Base-by-base conservation (phyloP, 2,797 vertebrate species). In the Xenentodon cancila region DNA sequence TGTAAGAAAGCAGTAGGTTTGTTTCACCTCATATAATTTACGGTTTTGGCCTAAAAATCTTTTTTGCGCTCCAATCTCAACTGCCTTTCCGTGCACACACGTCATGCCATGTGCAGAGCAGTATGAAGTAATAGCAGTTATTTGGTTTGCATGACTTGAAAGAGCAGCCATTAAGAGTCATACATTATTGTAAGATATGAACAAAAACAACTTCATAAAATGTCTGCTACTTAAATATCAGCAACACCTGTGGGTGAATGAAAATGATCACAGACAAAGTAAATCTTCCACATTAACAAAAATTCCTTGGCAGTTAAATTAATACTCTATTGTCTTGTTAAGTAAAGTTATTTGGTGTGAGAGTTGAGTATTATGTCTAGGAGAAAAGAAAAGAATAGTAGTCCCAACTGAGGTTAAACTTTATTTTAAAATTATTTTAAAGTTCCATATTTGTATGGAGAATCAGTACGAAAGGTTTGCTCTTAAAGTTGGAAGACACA, bases 21-120 rank as follows among this genome's bases (percentile, higher is more conserved):
- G 77, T 93, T 95, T 93, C 91, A 92, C 92, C 93, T 96, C 92
- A 91, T 94, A 90, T 92, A 92, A 94, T 94, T 94, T 94, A 87
- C 91, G 92, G 90, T 94, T 95, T 78, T 66, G 91, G 89, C 90
- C 92, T 93, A 84, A 90, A 91, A 92, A 93, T 94, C 85, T 90
- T 88, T 90, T 87, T 93, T 76, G 68, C 93, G 87, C 91, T 88
- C 89, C 81, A 75, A 88, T 88, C 94, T 94, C 85, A 92, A 94
- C 94, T 88, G 84, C 42, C 74, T 73, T 82, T 84, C 74, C 43
- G 52, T 88, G 88, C 77, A 83, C 77, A 80, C 77, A 77, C 68
- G 71, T 81, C 75, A 80, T 79, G 77, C 86, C 73, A 75, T 75
- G 81, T 70, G 77, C 84, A 88, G 50, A 74, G 79, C 57, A 77